These are phyloP conservation scores for Hemicentrotus pulcherrimus DNA, from an alignment of 35 echinoderm and acorn worm species.

Conservation along the genomic window DNA sequence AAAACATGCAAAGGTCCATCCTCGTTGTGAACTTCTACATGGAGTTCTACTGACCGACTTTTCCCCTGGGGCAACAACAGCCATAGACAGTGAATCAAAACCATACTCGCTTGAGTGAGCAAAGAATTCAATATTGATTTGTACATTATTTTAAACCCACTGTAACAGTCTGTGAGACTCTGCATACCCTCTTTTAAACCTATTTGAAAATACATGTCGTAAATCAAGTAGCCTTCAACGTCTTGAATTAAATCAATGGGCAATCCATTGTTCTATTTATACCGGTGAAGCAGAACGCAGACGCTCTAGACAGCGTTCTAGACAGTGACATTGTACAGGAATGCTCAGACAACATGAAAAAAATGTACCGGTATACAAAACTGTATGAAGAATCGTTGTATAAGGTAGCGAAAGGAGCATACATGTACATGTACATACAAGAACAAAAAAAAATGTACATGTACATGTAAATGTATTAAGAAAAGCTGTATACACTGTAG, in stretches of 20 bases:
- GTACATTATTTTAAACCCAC: neutral
- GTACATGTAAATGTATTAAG: too few relatives aligned
- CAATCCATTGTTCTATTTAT: neutral
- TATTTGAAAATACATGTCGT: neutral
- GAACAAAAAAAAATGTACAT: too few relatives aligned
- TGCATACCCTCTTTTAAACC: neutral
- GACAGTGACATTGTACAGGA: too few relatives aligned
- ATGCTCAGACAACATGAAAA: too few relatives aligned
- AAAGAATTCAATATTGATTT: constrained; percentile 15
- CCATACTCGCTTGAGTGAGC: neutral
- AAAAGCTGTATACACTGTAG: too few relatives aligned
- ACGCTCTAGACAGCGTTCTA: too few relatives aligned
- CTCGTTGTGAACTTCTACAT: too few relatives aligned
- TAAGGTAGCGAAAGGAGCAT: too few relatives aligned
- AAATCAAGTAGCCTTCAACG: neutral
- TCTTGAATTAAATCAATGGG: neutral
- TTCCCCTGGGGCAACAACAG: neutral
- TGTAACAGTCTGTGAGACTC: neutral
- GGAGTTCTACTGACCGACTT: neutral
- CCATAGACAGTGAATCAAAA: neutral
- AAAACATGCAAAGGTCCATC: too few relatives aligned
- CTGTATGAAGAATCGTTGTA: too few relatives aligned
- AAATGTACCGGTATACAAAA: too few relatives aligned
- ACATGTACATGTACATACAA: too few relatives aligned
- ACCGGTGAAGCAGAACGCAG: neutral